Conservation (phyloP, 1,140 invertebrate genomes). For the Drosophila pallidifrons region DNA sequence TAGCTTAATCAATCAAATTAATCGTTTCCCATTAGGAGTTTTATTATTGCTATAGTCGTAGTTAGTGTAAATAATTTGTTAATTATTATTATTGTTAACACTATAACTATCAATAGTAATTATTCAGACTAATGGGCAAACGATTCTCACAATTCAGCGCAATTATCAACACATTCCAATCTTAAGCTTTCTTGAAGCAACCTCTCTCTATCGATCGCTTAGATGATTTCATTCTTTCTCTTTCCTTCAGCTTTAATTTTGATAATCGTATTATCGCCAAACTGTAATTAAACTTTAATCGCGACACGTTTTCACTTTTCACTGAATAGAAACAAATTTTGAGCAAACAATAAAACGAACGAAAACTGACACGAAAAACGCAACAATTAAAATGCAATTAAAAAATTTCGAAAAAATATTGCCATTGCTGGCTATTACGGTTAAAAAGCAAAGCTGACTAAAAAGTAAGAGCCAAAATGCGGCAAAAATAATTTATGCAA, state of each 20-base stretch:
- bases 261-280: constrained; percentile 70
- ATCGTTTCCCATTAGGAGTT: background rate
- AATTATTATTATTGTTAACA: background rate
- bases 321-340: constrained; percentile 38
- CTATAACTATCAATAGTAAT: background rate
- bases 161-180: constrained; percentile 5
- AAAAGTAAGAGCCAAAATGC: constrained; percentile 42
- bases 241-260: constrained; percentile 13
- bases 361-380: constrained; percentile 50
- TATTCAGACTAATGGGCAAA: background rate
- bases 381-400: constrained; percentile 76
- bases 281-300: constrained; percentile 65
- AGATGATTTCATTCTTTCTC: background rate
- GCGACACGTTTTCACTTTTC: constrained; percentile 77
- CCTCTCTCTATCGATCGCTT: background rate
- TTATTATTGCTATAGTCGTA: background rate
- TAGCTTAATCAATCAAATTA: background rate
- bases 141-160: constrained; percentile 2
- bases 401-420: constrained; percentile 64
- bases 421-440: constrained; percentile 21
- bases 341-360: constrained; percentile 21
- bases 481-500: constrained; percentile 75
- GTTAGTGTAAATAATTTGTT: constrained; percentile 2
- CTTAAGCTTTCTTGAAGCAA: background rate
- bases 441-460: constrained; percentile 38